Conservation (phyloP, 1,140 invertebrate genomes). For the Monomorium pharaonis region DNA sequence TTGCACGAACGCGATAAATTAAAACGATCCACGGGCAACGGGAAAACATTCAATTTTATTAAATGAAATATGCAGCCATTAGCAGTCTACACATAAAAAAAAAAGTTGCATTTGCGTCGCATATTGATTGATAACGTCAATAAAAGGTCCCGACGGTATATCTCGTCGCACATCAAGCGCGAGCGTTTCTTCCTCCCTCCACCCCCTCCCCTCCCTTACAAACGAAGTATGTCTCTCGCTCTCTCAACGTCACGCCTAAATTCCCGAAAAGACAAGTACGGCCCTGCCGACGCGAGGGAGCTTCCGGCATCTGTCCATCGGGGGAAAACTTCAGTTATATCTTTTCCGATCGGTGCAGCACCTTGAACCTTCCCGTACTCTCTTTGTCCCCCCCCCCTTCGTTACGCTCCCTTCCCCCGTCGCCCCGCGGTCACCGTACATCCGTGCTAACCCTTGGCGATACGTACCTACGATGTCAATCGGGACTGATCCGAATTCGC, state of each 20-base stretch:
- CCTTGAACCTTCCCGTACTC: background rate
- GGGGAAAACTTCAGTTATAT: constrained; percentile 12
- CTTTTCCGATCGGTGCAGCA: background rate
- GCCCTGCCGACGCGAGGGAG: background rate
- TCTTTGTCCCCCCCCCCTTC: background rate
- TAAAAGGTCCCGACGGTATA: background rate
- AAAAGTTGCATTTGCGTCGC: background rate
- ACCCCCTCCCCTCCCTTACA: no score
- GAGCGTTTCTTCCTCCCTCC: no score
- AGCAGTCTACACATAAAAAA: background rate
- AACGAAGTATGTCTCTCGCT: no score
- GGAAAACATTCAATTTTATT: background rate
- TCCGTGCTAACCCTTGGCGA: background rate
- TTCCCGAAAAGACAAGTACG: background rate
- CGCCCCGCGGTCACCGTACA: background rate
- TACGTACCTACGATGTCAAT: constrained; percentile 25
- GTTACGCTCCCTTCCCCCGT: background rate
- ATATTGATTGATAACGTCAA: background rate
- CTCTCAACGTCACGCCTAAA: background rate
- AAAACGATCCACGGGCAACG: background rate
- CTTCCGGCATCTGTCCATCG: background rate
- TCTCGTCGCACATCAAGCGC: no score
- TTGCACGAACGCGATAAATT: background rate
- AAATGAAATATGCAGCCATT: background rate
- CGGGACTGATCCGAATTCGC: constrained; percentile 27